Evolutionary conservation across 2,113 vertebrate species (phyloP), one percentile per base, ranked within the genome.

Genomic region (Takifugu flavidus): DNA sequence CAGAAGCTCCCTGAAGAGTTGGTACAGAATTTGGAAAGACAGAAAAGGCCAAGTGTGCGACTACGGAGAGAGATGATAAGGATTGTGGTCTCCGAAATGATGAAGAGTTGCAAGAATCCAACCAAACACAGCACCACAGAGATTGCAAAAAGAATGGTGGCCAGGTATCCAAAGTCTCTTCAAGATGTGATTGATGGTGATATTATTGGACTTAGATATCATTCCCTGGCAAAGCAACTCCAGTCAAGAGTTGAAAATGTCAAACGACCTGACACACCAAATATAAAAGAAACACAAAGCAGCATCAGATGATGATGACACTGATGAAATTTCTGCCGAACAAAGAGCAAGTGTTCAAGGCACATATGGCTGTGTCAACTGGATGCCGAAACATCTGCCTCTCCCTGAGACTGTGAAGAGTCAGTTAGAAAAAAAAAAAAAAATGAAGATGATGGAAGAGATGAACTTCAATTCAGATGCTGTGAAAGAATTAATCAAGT

Each of bases 1-100:
- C 49, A 67, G 39, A 67, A 67, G 49, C 42, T 67, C 46, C 49
- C 49, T 25, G 49, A 26, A 25, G 49, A 26, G 6, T 10, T 51
- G 1, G 14, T 51, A 14, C 49, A 51, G 49, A 25, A 5, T 25
- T 51, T 51, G 49, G 49, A 26, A 51, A 51, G 25, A 26, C 20
- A 25, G 20, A 51, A 51, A 55, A 51, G 49, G 14, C 49, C 25
- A 25, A 51, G 49, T 51, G 25, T 25, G 6, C 25, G 10, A 52
- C 50, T 52, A 27, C 25, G 12, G 6, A 7, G 25, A 27, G 50
- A 53, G 10, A 64, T 75, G 13, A 55, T 59, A 51, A 64, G 58
- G 4, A 31, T 56, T 46, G 61, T 43, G 6, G 25, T 51, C 1
- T 27, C 25, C 15, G 25, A 50, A 8, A 50, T 50, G 49, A 49